Conservation (phyloP, 2,888 invertebrate species). For the Xanthia togata region DNA sequence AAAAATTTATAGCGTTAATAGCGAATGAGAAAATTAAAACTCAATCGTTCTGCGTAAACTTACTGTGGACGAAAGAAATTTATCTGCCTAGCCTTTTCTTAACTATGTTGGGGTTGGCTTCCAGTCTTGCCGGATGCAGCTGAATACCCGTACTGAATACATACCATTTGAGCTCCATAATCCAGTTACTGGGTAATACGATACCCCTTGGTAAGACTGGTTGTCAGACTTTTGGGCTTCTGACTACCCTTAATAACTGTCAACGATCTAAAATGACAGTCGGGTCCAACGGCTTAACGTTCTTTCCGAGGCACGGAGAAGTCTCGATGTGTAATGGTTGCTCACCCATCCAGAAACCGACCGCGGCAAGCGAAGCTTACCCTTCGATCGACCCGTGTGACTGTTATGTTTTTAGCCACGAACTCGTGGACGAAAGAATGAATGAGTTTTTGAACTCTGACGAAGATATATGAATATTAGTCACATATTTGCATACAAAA, state of each 20-base stretch:
- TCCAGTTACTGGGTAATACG: background rate
- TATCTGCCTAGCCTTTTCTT: background rate
- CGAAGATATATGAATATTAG: background rate
- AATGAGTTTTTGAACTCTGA: conserved; percentile 24
- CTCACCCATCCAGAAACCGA: background rate
- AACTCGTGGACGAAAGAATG: conserved; percentile 2
- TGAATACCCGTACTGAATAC: background rate
- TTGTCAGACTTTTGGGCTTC: background rate
- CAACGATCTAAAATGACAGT: background rate
- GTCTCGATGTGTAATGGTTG: background rate
- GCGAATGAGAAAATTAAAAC: background rate
- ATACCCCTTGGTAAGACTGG: background rate
- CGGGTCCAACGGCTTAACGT: background rate
- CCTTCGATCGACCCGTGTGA: background rate
- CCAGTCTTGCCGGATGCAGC: too few species aligned
- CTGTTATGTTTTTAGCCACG: too few species aligned
- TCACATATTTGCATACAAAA: conserved; percentile 14
- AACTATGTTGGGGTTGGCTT: background rate
- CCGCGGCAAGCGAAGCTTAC: background rate
- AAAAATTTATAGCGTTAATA: background rate
- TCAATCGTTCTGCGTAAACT: background rate
- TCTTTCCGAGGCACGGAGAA: background rate
- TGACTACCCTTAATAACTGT: background rate
- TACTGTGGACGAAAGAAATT: too few species aligned
- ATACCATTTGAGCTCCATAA: background rate